A percentile compares a stretch with the other conserved stretches of the same genome.
phyloP scores from a whole-genome alignment of 2,797 vertebrate species.

The Sebastiscus albofasciatus region DNA sequence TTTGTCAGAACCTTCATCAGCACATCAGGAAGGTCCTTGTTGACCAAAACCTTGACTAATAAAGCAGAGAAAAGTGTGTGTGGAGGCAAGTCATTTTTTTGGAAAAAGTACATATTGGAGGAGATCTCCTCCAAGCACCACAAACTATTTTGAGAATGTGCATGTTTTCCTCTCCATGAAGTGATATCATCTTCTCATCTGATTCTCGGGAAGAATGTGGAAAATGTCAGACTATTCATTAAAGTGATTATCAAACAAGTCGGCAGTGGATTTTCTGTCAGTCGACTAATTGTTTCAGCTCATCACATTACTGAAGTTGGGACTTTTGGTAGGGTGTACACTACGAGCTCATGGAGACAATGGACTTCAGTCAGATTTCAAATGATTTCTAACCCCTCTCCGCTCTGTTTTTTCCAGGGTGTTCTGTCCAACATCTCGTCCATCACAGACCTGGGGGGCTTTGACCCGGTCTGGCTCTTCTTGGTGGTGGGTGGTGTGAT shows the following conservation, averaged over 20 bases:
- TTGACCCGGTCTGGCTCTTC: conserved; percentile 99
- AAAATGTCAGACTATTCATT: neutral
- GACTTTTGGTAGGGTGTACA: neutral
- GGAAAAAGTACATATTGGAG: too few relatives aligned
- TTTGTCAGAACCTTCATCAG: too few relatives aligned
- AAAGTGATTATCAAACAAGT: neutral
- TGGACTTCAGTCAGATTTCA: neutral
- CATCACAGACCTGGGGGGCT: conserved; percentile 97
- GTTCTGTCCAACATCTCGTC: conserved; percentile 98
- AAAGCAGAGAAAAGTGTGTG: too few relatives aligned
- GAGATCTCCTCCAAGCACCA: too few relatives aligned
- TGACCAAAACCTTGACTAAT: too few relatives aligned
- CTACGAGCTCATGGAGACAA: too few relatives aligned
- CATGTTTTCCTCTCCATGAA: neutral
- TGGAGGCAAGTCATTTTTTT: too few relatives aligned
- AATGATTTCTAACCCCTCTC: neutral
- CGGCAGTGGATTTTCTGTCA: too few relatives aligned
- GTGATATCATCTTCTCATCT: neutral
- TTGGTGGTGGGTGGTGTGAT: conserved; percentile 97
- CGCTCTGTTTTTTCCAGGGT: conserved; percentile 80
- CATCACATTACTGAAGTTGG: neutral
- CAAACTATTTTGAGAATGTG: too few relatives aligned
- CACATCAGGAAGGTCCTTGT: too few relatives aligned
- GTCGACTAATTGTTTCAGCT: neutral
- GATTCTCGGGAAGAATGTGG: neutral